Percentiles rank a stretch among this genome's conserved stretches.
Evolutionary conservation across 2,888 invertebrate species (phyloP).

Genomic region (Agrochola circellaris): DNA sequence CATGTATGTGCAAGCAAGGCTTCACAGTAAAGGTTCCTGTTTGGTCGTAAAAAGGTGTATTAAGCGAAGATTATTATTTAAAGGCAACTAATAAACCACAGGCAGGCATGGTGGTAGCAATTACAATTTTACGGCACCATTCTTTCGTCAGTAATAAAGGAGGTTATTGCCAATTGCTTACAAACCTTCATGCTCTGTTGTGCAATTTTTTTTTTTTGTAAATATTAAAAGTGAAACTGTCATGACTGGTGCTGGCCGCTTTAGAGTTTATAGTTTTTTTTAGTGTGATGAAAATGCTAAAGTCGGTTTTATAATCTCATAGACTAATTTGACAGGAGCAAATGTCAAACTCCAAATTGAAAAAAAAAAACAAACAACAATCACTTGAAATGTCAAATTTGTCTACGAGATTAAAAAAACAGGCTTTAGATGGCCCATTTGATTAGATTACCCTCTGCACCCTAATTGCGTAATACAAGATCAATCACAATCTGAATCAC

Average conservation of each 20-base stretch:
- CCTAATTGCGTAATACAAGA: too few relatives aligned
- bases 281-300: neutral
- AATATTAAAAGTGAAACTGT: slow-evolving; percentile 12
- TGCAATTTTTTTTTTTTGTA: neutral
- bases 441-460: neutral
- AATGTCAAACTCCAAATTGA: too few relatives aligned
- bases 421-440: too few relatives aligned
- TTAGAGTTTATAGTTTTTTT: neutral
- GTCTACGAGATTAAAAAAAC: too few relatives aligned
- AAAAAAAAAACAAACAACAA: too few relatives aligned
- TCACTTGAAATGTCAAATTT: too few relatives aligned
- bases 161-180: slow-evolving; percentile 55
- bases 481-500: too few relatives aligned
- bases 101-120: slow-evolving; percentile 67
- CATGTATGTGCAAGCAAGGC: neutral
- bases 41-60: slow-evolving; percentile 62
- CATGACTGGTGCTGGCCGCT: neutral
- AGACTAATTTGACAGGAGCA: too few relatives aligned
- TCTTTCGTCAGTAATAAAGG: slow-evolving; percentile 63
- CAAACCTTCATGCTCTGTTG: slow-evolving; percentile 32
- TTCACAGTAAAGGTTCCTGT: slow-evolving; percentile 40
- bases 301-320: too few relatives aligned
- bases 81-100: slow-evolving; percentile 67
- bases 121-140: slow-evolving; percentile 67
- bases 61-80: slow-evolving; percentile 67